phyloP scores from a whole-genome alignment of 2,113 vertebrate genomes.

The Pithys albifrons region DNA sequence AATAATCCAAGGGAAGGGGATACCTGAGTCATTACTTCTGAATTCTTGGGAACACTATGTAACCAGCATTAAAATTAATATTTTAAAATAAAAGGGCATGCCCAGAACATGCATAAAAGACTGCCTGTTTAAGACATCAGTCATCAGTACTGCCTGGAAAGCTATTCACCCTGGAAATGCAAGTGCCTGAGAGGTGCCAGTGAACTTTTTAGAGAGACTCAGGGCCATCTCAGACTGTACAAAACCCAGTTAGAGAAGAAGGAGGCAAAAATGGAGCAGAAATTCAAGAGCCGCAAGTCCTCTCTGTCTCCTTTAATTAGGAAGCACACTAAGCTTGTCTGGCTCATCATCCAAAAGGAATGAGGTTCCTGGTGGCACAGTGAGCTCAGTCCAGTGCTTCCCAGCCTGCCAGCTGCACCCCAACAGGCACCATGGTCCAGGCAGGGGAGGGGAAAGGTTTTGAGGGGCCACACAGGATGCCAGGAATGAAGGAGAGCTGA shows the following conservation, averaged over 20 bases:
- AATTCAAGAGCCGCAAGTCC: not conserved
- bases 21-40: not conserved
- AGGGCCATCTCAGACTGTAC: accelerated
- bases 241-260: not conserved
- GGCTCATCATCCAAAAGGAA: conserved; percentile 33
- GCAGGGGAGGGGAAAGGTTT: not conserved
- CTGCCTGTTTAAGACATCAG: not conserved
- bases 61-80: not conserved
- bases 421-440: accelerated
- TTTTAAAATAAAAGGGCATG: not conserved
- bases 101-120: not conserved
- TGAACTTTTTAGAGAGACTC: not conserved
- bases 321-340: not conserved
- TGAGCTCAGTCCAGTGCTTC: not conserved
- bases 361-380: not conserved
- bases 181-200: not conserved
- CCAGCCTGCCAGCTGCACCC: not conserved
- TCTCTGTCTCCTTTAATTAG: not conserved
- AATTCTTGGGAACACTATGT: not conserved
- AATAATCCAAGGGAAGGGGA: not conserved
- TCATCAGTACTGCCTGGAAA: not conserved
- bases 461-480: not conserved
- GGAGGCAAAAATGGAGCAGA: not conserved
- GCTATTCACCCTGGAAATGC: not conserved
- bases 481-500: not conserved